These are phyloP conservation scores for Paratilapia polleni DNA, from an alignment of 2,113 vertebrate genomes.

Conservation along the genomic window DNA sequence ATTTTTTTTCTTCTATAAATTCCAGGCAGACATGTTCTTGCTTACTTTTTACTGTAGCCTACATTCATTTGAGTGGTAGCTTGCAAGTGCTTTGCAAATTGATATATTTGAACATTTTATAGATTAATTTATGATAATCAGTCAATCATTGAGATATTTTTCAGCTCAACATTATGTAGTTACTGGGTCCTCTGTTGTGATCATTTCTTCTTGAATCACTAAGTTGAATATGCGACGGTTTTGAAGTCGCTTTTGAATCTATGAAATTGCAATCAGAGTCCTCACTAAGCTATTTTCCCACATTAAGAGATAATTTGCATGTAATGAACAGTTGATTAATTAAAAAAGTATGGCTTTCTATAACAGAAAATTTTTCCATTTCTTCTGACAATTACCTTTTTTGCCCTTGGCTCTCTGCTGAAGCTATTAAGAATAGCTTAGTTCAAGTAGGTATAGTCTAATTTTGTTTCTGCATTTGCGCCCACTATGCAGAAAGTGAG, in stretches of 20 bases:
- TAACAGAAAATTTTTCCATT: fast-evolving
- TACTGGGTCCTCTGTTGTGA: neutral
- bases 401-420: neutral
- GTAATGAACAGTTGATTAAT: neutral
- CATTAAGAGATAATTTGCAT: neutral
- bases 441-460: neutral
- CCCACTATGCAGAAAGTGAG: conserved; percentile 14
- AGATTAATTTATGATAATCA: neutral
- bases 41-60: neutral
- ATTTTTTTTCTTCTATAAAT: no score
- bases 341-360: neutral
- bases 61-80: neutral
- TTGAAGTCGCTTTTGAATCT: neutral
- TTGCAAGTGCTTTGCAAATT: neutral
- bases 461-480: neutral
- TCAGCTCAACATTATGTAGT: neutral
- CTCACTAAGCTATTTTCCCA: neutral
- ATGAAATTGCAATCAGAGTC: neutral
- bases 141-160: neutral
- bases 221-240: neutral
- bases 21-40: no score
- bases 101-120: neutral
- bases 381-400: neutral
- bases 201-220: neutral
- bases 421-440: neutral